Conservation (phyloP, 2,797 vertebrate genomes). For the Halcyon chelicuti region DNA sequence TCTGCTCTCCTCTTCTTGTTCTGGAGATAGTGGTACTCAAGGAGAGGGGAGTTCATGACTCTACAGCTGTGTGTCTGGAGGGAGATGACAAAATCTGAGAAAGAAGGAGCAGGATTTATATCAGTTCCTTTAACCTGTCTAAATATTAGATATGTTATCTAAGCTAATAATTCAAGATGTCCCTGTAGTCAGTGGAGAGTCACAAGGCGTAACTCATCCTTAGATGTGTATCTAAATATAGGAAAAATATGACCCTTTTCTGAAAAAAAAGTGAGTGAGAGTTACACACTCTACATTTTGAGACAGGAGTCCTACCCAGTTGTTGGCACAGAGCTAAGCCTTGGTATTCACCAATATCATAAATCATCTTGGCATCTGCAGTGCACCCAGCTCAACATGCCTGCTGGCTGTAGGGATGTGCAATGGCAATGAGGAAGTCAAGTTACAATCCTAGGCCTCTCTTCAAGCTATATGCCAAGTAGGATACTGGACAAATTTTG, state of each 20-base stretch:
- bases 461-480: not conserved
- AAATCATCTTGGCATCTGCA: rapidly evolving
- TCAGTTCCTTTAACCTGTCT: not conserved
- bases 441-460: not conserved
- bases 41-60: not conserved
- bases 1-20: not conserved
- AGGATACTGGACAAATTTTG: not conserved
- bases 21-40: not conserved
- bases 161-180: not conserved
- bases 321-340: not conserved
- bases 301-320: not conserved
- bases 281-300: not conserved
- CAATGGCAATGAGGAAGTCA: not conserved
- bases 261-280: not conserved
- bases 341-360: rapidly evolving
- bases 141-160: not conserved
- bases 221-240: not conserved
- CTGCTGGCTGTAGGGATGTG: not conserved
- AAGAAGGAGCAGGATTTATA: not conserved
- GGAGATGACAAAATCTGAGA: not conserved
- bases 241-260: not conserved
- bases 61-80: not conserved
- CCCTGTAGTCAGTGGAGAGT: not conserved
- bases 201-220: not conserved
- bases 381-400: not conserved